phyloP scores from a whole-genome alignment of 2,888 invertebrate genomes.

The Carabus problematicus region DNA sequence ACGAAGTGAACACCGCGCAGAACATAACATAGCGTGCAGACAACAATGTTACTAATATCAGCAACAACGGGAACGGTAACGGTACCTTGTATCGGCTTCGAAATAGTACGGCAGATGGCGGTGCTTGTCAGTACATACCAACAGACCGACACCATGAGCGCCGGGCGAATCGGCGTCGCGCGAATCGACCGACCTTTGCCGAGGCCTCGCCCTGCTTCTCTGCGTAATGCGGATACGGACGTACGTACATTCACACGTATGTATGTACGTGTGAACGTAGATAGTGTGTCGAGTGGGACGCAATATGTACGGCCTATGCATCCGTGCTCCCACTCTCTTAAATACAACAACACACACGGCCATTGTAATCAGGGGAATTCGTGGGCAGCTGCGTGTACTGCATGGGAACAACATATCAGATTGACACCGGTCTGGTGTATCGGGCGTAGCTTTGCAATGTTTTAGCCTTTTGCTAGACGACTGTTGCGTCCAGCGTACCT shows the following conservation, averaged over 20 bases:
- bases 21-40: conserved; percentile 5
- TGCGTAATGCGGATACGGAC: conserved; percentile 7
- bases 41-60: background rate
- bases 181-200: conserved; percentile 2
- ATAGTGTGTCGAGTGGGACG: no score
- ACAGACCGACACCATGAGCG: no score
- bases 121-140: no score
- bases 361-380: conserved; percentile 34
- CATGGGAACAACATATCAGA: conserved; percentile 12
- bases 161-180: background rate
- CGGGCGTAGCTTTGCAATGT: background rate
- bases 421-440: background rate
- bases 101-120: background rate
- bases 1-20: conserved; percentile 7
- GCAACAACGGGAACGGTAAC: background rate
- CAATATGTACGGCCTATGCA: no score
- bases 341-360: conserved; percentile 36
- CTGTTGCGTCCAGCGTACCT: background rate
- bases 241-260: conserved; percentile 1
- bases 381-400: conserved; percentile 19
- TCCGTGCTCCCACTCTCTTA: background rate
- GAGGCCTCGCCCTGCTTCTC: background rate
- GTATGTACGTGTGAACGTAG: background rate
- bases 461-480: background rate
- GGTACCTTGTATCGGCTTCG: background rate